phyloP scores from a whole-genome alignment of 2,888 invertebrate species.

The Noctua pronuba region DNA sequence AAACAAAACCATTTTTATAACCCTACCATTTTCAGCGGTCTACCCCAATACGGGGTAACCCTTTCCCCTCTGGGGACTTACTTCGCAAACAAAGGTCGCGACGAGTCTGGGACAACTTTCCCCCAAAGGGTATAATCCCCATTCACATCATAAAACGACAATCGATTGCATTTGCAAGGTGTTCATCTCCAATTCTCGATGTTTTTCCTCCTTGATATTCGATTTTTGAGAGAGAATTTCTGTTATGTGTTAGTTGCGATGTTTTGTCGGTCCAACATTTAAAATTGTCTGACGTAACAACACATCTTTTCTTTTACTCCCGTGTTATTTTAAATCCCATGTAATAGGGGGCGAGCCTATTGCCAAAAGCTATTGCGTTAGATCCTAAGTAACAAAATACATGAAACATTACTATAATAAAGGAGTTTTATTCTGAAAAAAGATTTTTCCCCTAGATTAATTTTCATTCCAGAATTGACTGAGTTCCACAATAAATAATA shows the following conservation, averaged over 20 bases:
- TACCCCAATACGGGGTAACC: constrained; percentile 22
- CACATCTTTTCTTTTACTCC: too few relatives aligned
- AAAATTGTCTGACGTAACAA: not conserved
- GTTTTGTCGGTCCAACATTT: not conserved
- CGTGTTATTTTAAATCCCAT: not conserved
- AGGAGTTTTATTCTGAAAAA: not conserved
- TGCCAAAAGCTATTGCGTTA: not conserved
- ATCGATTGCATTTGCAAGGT: constrained; percentile 37
- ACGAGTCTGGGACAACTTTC: constrained; percentile 31
- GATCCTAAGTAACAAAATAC: not conserved
- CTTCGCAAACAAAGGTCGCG: constrained; percentile 37
- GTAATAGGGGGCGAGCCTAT: not conserved
- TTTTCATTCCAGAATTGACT: not conserved
- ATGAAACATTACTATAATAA: not conserved
- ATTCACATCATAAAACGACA: constrained; percentile 39
- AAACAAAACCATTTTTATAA: constrained; percentile 21
- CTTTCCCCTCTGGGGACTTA: constrained; percentile 28
- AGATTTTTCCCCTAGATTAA: not conserved
- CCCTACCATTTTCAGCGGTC: constrained; percentile 18
- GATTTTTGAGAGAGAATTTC: not conserved
- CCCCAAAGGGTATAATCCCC: constrained; percentile 42
- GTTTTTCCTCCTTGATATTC: constrained; percentile 14
- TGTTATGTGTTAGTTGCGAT: not conserved
- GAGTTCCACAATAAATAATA: constrained; percentile 28
- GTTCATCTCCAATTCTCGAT: constrained; percentile 32